Evolutionary conservation across 2,113 vertebrate genomes (phyloP).

Genomic region (Oncorhynchus keta): DNA sequence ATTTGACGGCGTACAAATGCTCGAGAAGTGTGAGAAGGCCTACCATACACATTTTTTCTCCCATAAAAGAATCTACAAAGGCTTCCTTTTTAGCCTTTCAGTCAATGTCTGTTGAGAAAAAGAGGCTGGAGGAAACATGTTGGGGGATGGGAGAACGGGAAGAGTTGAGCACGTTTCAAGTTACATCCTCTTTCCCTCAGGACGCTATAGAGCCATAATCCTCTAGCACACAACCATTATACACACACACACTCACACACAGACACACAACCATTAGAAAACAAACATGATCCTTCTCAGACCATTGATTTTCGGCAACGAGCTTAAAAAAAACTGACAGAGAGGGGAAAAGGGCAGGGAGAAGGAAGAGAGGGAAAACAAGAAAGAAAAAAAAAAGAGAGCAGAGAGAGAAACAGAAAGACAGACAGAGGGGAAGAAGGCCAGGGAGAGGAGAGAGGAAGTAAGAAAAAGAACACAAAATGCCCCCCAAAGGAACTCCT

Average conservation of each 20-base stretch:
- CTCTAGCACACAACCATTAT: slow-evolving; percentile 33
- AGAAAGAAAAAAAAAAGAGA: not conserved
- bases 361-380: slow-evolving; percentile 12
- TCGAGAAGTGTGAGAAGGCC: too few species aligned
- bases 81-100: too few species aligned
- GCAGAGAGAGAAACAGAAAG: too few species aligned
- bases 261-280: slow-evolving; percentile 51
- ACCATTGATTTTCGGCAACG: slow-evolving; percentile 67
- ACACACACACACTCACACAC: too few species aligned
- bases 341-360: too few species aligned
- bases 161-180: slow-evolving; percentile 46
- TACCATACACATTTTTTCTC: too few species aligned
- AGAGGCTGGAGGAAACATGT: not conserved
- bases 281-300: slow-evolving; percentile 66
- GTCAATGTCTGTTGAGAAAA: slow-evolving; percentile 22
- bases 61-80: too few species aligned
- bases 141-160: slow-evolving; percentile 20
- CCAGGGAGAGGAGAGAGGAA: too few species aligned
- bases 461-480: too few species aligned
- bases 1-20: too few species aligned
- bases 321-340: not conserved
- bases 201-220: slow-evolving; percentile 48
- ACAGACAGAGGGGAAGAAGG: too few species aligned
- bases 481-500: too few species aligned
- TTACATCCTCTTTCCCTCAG: slow-evolving; percentile 62